Percentiles rank a stretch among this genome's conserved stretches.
Conservation (phyloP, 1,140 invertebrate genomes). For the Lysiphlebus fabarum region DNA sequence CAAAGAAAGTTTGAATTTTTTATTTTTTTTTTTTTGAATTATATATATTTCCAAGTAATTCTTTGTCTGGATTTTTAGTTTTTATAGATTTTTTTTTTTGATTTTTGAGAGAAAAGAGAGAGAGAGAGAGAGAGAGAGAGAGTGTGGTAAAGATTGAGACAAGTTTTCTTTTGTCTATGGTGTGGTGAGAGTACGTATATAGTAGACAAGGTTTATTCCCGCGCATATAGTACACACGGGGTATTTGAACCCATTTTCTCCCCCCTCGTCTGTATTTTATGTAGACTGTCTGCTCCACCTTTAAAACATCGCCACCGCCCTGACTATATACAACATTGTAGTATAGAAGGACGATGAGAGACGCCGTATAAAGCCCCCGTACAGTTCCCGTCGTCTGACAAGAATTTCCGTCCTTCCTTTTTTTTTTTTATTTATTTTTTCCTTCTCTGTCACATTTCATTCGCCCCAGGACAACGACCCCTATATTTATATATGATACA, state of each 20-base stretch:
- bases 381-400: slow-evolving; percentile 6
- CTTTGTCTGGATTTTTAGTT: no score
- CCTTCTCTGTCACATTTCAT: not conserved
- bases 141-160: no score
- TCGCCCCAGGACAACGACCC: slow-evolving; percentile 20
- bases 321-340: not conserved
- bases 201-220: slow-evolving; percentile 1
- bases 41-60: no score
- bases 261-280: slow-evolving; percentile 3
- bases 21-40: no score
- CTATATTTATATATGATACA: not conserved
- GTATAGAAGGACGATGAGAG: not conserved
- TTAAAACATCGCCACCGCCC: not conserved
- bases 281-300: slow-evolving; percentile 19
- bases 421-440: not conserved
- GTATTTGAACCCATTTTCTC: slow-evolving; percentile 35
- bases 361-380: slow-evolving; percentile 1
- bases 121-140: no score
- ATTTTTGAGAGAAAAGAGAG: no score
- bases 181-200: no score
- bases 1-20: no score
- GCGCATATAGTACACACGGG: slow-evolving; percentile 18
- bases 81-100: no score
- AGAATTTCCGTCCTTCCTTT: slow-evolving; percentile 17
- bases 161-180: no score